Percentiles rank a stretch among this genome's conserved stretches.
These are phyloP conservation scores for Rhyzopertha dominica DNA, from an alignment of 1,140 invertebrate genomes.

Conservation along the genomic window DNA sequence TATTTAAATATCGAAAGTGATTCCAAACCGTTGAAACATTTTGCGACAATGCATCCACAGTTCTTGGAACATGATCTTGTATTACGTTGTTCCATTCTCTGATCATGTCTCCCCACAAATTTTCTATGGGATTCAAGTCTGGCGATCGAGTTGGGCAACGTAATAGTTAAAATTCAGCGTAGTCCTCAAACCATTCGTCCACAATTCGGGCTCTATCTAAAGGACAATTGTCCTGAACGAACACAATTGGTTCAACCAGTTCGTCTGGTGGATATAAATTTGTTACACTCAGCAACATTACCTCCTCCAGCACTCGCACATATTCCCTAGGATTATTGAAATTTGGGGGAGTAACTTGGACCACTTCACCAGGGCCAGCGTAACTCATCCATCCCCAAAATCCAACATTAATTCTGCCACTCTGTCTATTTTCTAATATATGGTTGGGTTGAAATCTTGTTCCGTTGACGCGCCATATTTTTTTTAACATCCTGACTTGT, in stretches of 20 bases:
- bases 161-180: background rate
- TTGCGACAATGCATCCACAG: background rate
- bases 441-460: background rate
- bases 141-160: conserved; percentile 5
- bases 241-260: too few species aligned
- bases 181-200: background rate
- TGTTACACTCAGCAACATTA: background rate
- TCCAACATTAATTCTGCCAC: conserved; percentile 11
- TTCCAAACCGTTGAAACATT: background rate
- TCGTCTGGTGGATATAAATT: conserved; percentile 1
- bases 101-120: conserved; percentile 14
- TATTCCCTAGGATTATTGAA: background rate
- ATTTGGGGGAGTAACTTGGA: conserved; percentile 11
- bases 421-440: conserved; percentile 7
- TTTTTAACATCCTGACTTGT: background rate
- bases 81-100: background rate
- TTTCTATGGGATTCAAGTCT: conserved; percentile 19
- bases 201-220: too few species aligned
- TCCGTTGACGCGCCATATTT: conserved; percentile 1
- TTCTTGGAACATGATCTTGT: background rate
- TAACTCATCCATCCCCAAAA: conserved; percentile 20
- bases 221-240: too few species aligned
- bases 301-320: background rate
- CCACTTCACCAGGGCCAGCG: conserved; percentile 11
- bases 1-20: background rate